Base-by-base conservation (phyloP, 2,888 invertebrate species). In the Hyles lineata region DNA sequence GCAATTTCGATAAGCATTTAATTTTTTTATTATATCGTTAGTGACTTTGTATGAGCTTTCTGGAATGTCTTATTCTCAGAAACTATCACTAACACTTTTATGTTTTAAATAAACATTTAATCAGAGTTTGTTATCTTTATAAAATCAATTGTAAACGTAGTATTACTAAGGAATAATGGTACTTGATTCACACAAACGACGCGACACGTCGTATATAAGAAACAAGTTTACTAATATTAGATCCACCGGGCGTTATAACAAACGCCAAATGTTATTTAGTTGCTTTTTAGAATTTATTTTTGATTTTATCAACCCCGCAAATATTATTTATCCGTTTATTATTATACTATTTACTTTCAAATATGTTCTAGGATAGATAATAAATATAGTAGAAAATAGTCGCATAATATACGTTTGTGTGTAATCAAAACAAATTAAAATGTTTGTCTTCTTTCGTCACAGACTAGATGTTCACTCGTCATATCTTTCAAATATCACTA, bases 401-500 rank as follows among this genome's bases (percentile, higher is more conserved):
- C 43, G 67, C 50, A 21, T 43, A 71, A 21, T 43, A 71, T 71
- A 58, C 67, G 63, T 73, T 73, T 71, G 58, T 71, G 67, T 73
- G 70, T 23, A 29, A 58, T 59, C 58, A 50, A 29, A 59, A 67
- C 21, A 71, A 50, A n/a, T 29, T 23, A 32, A 70, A 59, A 70
- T 69, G 32, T 62, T 72, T 62, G 58, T 71, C 70, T 73, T 62
- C 60, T 35, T 59, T 25, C 69, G 52, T 69, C 71, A 71, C 67
- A 72, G 62, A 72, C 25, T 74, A 70, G 62, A 72, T 72, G 61
- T 71, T 69, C 61, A 62, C 62, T 72, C 61, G 82, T 87, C 90
- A 92, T 93, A 92, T 92, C 89, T 91, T 90, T 89, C 78, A 86
- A 90, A 91, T 94, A 94, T 93, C 90, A 91, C 83, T 91, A 90